These are phyloP conservation scores for Poecilus cupreus DNA, from an alignment of 2,888 invertebrate species.

Conservation along the genomic window DNA sequence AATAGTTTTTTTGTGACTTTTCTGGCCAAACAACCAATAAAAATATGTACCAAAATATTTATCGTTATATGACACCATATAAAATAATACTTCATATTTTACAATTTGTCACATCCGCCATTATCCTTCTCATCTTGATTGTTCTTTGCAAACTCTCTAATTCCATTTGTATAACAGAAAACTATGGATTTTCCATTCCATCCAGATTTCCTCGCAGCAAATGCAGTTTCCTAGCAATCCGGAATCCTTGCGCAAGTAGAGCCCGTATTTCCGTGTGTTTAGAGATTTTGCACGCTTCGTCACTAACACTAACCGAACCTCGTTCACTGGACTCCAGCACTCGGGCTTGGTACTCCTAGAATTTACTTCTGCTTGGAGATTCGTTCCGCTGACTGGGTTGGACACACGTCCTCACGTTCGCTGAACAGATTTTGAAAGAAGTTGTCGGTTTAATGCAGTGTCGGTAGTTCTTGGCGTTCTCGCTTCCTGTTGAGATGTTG, in stretches of 20 bases:
- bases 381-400: neutral
- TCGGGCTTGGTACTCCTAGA: neutral
- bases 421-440: neutral
- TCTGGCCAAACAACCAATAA: too few relatives aligned
- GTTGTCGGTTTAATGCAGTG: too few relatives aligned
- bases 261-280: neutral
- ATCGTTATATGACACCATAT: too few relatives aligned
- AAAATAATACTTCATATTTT: too few relatives aligned
- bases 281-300: slow-evolving; percentile 37
- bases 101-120: too few relatives aligned
- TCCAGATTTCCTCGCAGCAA: neutral
- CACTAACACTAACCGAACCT: slow-evolving; percentile 16
- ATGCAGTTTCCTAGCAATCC: neutral
- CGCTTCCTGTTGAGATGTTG: too few relatives aligned
- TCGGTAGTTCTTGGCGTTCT: too few relatives aligned
- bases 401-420: neutral
- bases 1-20: too few relatives aligned
- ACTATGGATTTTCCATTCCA: neutral
- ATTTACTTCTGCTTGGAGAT: slow-evolving; percentile 19
- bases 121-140: too few relatives aligned
- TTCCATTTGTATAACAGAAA: neutral
- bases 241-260: neutral
- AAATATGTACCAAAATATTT: too few relatives aligned
- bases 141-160: neutral
- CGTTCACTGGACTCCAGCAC: neutral